Base-by-base conservation (phyloP, 2,113 vertebrate species). In the Chroicocephalus ridibundus region DNA sequence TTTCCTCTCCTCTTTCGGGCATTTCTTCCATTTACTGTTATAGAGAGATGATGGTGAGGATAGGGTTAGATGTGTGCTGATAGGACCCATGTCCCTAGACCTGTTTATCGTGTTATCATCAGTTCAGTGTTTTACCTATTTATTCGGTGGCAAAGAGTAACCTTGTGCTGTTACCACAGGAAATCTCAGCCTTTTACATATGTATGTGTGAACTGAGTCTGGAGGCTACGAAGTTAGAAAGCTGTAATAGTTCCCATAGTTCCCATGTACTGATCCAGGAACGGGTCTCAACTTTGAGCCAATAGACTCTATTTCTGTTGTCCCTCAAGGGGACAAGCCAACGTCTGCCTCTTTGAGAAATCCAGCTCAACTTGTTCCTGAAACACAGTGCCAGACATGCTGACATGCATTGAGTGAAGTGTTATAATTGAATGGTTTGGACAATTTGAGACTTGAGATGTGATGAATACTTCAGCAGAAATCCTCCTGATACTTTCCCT, bases 401-500 rank as follows among this genome's bases (percentile, higher is more conserved):
- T 69, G 96, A 95, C 88, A 70, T 72, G 54, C 55, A 78, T 82
- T 88, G 95, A 96, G 76, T 62, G 91, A 92, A 95, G 97, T 92
- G 97, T 94, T 96, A 86, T 96, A 96, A 97, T 92, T 90, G 93
- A 97, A 94, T 27, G 82, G 95, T 97, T 97, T 97, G 97, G 96
- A 97, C 97, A 96, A 95, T 92, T 70, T 79, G 96, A 97, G 96
- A 93, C 90, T 94, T 86, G 66, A 92, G 94, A 92, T 78, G 91
- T 66, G 26, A 93, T 31, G 95, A 96, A 86, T 89, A 90, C 91
- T 91, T 93, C 88, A 83, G 96, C 88, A 95, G 86, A 93, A 94
- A 86, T 65, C 90, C 94, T 96, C 94, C 93, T 96, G 89, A 96
- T 91, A 90, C 91, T 92, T 93, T 69, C 95, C 89, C 92, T 95